Conservation (phyloP, 2,888 invertebrate species). For the Hydropsyche betteni region DNA sequence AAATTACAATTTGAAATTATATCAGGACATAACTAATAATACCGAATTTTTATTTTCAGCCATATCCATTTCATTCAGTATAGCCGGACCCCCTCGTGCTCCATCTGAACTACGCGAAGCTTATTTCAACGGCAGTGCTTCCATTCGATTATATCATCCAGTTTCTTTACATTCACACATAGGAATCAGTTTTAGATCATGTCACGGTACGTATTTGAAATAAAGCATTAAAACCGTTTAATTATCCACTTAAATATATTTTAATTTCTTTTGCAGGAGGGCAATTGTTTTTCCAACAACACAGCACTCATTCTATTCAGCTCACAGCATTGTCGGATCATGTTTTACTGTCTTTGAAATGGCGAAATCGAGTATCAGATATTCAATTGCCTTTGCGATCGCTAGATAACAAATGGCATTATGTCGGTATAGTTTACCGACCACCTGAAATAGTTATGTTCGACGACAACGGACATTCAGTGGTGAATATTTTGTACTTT, state of each 20-base stretch:
- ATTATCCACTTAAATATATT: constrained; percentile 30
- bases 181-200: constrained; percentile 84
- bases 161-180: constrained; percentile 82
- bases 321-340: constrained; percentile 70
- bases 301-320: constrained; percentile 66
- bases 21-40: no score
- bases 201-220: constrained; percentile 71
- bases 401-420: constrained; percentile 85
- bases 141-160: constrained; percentile 75
- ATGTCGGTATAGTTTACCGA: constrained; percentile 71
- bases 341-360: constrained; percentile 68
- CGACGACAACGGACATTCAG: constrained; percentile 50
- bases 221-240: neutral
- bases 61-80: constrained; percentile 54
- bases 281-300: constrained; percentile 74
- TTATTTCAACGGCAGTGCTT: constrained; percentile 84
- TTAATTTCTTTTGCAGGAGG: constrained; percentile 65
- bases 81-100: constrained; percentile 60
- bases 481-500: constrained; percentile 41
- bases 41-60: constrained; percentile 12
- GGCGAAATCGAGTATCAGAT: constrained; percentile 68
- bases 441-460: constrained; percentile 52
- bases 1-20: no score
- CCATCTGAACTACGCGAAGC: constrained; percentile 77
- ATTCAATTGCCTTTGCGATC: constrained; percentile 73